These are phyloP conservation scores for Clarias magur DNA, from an alignment of 2,113 vertebrate genomes.

Conservation along the genomic window DNA sequence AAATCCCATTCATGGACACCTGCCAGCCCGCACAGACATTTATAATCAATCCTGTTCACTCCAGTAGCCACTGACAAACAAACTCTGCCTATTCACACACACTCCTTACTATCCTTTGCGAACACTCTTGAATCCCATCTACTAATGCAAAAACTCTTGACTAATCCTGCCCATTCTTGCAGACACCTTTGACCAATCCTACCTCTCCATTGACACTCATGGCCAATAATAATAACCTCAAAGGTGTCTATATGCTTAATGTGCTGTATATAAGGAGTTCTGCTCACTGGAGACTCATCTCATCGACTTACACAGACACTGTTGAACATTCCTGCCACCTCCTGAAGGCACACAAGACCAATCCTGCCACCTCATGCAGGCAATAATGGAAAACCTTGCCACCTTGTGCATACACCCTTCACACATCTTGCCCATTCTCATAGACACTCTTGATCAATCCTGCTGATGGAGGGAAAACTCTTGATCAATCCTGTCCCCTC, in stretches of 20 bases:
- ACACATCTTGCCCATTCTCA: not conserved
- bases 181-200: too few species aligned
- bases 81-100: not conserved
- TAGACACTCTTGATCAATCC: not conserved
- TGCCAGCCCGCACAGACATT: not conserved
- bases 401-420: not conserved
- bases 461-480: too few species aligned
- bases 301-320: too few species aligned
- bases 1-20: not conserved
- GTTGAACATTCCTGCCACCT: too few species aligned
- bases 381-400: not conserved
- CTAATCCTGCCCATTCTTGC: not conserved
- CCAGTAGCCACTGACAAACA: not conserved
- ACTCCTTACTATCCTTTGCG: too few species aligned
- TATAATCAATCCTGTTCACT: not conserved
- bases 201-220: too few species aligned
- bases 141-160: not conserved
- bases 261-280: too few species aligned
- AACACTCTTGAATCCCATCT: not conserved
- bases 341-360: too few species aligned
- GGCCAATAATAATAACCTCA: too few species aligned
- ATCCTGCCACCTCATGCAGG: not conserved
- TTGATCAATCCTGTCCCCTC: not conserved
- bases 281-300: too few species aligned
- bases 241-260: too few species aligned